phyloP scores from a whole-genome alignment of 2,797 vertebrate species.

The Tarsius wallacei region DNA sequence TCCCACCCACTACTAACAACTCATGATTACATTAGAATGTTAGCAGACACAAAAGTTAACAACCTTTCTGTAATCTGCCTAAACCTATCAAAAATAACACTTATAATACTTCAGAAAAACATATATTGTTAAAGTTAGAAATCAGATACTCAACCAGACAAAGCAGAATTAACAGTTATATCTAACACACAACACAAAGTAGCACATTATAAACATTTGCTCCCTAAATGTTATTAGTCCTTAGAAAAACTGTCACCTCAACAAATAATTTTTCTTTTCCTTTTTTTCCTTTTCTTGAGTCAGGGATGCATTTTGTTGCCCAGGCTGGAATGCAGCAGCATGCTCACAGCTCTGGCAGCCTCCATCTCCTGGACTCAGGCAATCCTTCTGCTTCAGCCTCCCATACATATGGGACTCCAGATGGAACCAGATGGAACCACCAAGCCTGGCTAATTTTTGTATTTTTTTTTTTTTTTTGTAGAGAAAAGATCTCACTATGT shows the following conservation, averaged over 20 bases:
- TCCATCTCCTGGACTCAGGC: too few species aligned
- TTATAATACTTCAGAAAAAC: slow-evolving; percentile 23
- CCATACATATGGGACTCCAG: too few species aligned
- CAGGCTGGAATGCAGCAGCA: too few species aligned
- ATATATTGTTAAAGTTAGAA: background rate
- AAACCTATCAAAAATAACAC: slow-evolving; percentile 8
- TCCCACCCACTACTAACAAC: background rate
- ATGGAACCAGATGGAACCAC: too few species aligned
- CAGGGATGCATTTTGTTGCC: too few species aligned
- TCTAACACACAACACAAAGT: background rate
- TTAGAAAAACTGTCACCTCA: slow-evolving; percentile 71
- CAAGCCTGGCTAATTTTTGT: too few species aligned
- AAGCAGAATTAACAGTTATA: slow-evolving; percentile 33
- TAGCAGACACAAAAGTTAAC: slow-evolving; percentile 41
- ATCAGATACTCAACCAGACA: background rate
- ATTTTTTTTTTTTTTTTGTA: too few species aligned
- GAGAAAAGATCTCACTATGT: too few species aligned
- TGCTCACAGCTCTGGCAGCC: too few species aligned
- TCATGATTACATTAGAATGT: background rate
- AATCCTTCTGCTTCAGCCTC: too few species aligned
- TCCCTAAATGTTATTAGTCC: slow-evolving; percentile 55
- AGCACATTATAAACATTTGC: slow-evolving; percentile 29
- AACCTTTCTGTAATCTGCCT: slow-evolving; percentile 43
- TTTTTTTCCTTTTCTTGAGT: too few species aligned
- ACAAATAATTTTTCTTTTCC: slow-evolving; percentile 73